phyloP scores from a whole-genome alignment of 2,888 invertebrate species.

The Tetragonula carbonaria region DNA sequence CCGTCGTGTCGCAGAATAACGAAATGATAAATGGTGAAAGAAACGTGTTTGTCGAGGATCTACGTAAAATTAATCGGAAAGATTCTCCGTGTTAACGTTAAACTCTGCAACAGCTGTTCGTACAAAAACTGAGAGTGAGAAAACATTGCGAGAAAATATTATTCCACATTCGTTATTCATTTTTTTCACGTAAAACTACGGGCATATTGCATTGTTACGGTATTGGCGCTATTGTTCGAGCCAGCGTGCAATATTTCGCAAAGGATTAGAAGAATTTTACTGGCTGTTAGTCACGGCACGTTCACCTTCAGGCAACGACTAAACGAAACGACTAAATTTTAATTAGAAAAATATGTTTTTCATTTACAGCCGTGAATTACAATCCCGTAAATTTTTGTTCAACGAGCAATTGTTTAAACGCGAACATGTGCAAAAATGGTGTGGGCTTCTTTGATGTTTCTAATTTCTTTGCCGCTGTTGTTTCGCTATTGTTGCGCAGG shows the following conservation, averaged over 20 bases:
- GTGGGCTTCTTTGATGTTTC: conserved; percentile 29
- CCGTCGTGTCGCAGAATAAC: not conserved
- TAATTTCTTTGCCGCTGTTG: conserved; percentile 19
- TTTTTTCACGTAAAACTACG: not conserved
- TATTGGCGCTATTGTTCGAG: not conserved
- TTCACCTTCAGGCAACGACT: not conserved
- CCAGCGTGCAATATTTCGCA: not conserved
- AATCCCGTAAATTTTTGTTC: conserved; percentile 17
- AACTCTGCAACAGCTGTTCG: not conserved
- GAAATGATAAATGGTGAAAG: not conserved
- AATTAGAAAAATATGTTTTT: conserved; percentile 37
- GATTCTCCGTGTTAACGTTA: not conserved
- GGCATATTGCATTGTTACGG: not conserved
- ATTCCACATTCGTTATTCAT: not conserved
- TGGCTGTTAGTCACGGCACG: not conserved
- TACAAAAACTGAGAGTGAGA: not conserved
- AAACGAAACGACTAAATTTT: not conserved
- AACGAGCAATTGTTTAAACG: conserved; percentile 16
- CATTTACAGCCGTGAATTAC: no score
- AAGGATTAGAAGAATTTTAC: not conserved
- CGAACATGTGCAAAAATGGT: conserved; percentile 10
- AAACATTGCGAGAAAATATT: not conserved
- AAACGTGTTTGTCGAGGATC: not conserved
- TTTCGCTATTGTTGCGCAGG: conserved; percentile 6
- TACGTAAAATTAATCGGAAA: not conserved